Evolutionary conservation across 2,888 invertebrate genomes (phyloP).

Genomic region (Andricus curvator): DNA sequence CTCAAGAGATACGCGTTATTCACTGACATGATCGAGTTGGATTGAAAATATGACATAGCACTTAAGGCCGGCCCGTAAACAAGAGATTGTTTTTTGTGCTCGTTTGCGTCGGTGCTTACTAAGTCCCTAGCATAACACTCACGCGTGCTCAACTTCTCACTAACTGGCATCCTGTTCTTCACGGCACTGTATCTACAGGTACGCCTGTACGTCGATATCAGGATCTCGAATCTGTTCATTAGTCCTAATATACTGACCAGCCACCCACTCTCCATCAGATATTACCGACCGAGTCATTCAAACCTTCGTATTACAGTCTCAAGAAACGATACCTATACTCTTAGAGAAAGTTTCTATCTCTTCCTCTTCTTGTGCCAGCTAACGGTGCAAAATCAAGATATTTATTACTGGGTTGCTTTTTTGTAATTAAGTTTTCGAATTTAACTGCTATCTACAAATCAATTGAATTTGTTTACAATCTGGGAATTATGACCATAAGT

Average conservation of each 20-base stretch:
- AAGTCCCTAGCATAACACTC: not conserved
- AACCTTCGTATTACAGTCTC: constrained; percentile 58
- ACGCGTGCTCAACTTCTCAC: constrained; percentile 52
- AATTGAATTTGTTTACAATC: not conserved
- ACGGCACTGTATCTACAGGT: constrained; percentile 46
- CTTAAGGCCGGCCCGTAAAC: constrained; percentile 45
- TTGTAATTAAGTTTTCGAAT: not conserved
- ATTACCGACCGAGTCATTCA: constrained; percentile 61
- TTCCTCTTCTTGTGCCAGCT: constrained; percentile 13
- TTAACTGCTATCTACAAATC: not conserved
- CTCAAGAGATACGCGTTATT: constrained; percentile 4
- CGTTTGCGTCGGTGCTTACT: constrained; percentile 31
- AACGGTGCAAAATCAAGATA: constrained; percentile 34
- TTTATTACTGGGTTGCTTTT: not conserved
- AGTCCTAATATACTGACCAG: constrained; percentile 71
- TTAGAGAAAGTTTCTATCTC: constrained; percentile 31
- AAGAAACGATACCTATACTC: constrained; percentile 41
- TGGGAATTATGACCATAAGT: too few species aligned
- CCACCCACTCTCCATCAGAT: constrained; percentile 69
- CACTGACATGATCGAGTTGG: constrained; percentile 17
- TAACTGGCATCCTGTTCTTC: constrained; percentile 60
- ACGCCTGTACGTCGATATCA: constrained; percentile 59
- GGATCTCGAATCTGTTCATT: constrained; percentile 70
- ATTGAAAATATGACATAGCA: constrained; percentile 53
- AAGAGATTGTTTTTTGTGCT: constrained; percentile 48